Evolutionary conservation across 2,797 vertebrate species (phyloP), one percentile per base, ranked within the genome.

Genomic region (Aplochiton taeniatus): DNA sequence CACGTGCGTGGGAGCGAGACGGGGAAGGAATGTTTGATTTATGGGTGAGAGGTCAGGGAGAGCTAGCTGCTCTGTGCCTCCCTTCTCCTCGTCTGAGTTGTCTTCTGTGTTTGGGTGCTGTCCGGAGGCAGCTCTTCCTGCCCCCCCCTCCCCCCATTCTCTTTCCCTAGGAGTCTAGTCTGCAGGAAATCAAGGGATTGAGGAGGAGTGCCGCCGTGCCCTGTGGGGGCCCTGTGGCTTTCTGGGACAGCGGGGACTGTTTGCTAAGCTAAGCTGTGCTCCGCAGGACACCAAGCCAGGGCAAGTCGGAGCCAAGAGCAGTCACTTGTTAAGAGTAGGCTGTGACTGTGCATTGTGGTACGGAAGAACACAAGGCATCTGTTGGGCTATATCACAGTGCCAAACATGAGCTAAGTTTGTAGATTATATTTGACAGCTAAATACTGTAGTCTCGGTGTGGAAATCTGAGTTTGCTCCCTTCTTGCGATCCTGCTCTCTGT

Each of bases 101-200:
- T 83, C 75, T 60, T 12, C 78, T 11, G 48, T 81, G 81, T 84
- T 85, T 82, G 68, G 85, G 77, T 81, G 75, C 76, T 75, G 75
- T 82, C 69, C 54, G 76, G 58, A 59, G 64, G 74, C 65, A 55
- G 63, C 65, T 69, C 79, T 81, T 77, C 81, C 76, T 81, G 73
- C 66, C 56, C 55, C 18, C 56, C 61, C 56, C 55, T 19, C 16
- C 66, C 64, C 43, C 18, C 3, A 9, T 53, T 62, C 56, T 58
- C 69, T 60, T 73, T 76, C 71, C 69, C 50, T 63, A 65, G 7
- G 65, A 81, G 85, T 88, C 83, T 85, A 85, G 85, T 89, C 85
- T 83, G 84, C 77, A 88, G 85, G 83, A 88, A 87, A 85, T 87
- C 85, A 84, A 84, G 66, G 74, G 85, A 82, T 85, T 81, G 62